Evolutionary conservation across 1,140 invertebrate species (phyloP).

Genomic region (honey bee (Apis mellifera)): DNA sequence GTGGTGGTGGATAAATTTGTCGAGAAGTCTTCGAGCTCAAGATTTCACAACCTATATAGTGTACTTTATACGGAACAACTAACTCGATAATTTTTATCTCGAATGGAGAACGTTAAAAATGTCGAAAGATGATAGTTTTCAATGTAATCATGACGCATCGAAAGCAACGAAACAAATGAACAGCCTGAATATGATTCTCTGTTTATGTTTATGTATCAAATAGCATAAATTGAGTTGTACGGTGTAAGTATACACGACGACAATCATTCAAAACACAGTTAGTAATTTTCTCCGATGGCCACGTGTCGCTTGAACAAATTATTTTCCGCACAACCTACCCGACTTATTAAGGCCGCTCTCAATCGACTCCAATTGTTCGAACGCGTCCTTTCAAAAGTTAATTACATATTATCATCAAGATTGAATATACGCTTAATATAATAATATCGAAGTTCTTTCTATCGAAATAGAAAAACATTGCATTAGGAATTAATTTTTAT

Average conservation of each 20-base stretch:
- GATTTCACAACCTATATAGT: not conserved
- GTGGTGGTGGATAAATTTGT: not conserved
- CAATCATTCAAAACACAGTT: not conserved
- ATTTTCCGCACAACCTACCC: not conserved
- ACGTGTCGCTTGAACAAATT: conserved; percentile 1
- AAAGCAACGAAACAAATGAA: not conserved
- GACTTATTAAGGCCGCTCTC: conserved; percentile 23
- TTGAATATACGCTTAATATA: not conserved
- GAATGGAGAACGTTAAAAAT: not conserved
- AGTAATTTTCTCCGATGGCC: not conserved
- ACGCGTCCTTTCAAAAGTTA: not conserved
- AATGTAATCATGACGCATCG: not conserved
- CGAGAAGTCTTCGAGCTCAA: not conserved
- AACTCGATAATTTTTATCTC: conserved; percentile 12
- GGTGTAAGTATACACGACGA: not conserved
- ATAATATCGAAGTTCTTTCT: not conserved
- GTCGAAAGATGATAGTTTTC: not conserved
- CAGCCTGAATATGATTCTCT: not conserved
- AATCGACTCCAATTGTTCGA: conserved; percentile 28
- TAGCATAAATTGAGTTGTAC: not conserved
- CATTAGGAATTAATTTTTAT: not conserved
- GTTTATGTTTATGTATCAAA: conserved; percentile 15
- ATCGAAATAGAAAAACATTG: too few species aligned
- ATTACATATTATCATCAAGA: not conserved
- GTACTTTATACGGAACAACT: not conserved